Conservation (phyloP, 2,797 vertebrate genomes). For the Sebastolobus altivelis region DNA sequence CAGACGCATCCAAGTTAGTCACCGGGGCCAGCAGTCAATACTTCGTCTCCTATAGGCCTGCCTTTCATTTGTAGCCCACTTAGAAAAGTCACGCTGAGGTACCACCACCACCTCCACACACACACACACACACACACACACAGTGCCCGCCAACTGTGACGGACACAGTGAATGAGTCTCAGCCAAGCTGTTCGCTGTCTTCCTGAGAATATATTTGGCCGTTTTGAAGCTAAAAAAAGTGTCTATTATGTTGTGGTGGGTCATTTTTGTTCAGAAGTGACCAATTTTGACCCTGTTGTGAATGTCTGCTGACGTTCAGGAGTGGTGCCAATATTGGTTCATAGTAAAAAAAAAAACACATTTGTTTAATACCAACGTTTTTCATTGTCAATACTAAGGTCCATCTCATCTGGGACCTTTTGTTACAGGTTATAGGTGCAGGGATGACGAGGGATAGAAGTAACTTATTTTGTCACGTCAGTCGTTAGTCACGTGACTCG, state of each 20-base stretch:
- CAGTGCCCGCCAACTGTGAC: slow-evolving; percentile 21
- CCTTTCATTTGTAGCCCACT: slow-evolving; percentile 32
- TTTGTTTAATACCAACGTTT: not conserved
- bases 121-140: not conserved
- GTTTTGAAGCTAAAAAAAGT: slow-evolving; percentile 13
- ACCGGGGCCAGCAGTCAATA: slow-evolving; percentile 38
- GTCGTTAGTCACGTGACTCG: no score
- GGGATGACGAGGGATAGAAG: no score
- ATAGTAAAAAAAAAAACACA: no score
- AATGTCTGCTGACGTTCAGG: not conserved
- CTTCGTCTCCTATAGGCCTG: not conserved
- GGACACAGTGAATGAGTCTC: slow-evolving; percentile 7
- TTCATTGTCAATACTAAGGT: not conserved
- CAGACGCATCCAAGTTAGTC: slow-evolving; percentile 39
- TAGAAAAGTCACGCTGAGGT: slow-evolving; percentile 16
- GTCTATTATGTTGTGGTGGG: not conserved
- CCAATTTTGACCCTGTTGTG: not conserved
- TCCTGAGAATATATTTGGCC: not conserved
- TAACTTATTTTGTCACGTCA: no score
- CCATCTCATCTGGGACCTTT: not conserved
- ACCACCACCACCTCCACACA: slow-evolving; percentile 2
- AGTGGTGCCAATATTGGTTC: not conserved
- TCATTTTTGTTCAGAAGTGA: not conserved
- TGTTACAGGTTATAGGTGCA: not conserved
- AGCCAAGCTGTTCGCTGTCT: slow-evolving; percentile 13